A percentile compares a stretch with the other conserved stretches of the same genome.
Evolutionary conservation across 2,888 invertebrate genomes (phyloP).

Genomic region (Neuroscelio doddi): DNA sequence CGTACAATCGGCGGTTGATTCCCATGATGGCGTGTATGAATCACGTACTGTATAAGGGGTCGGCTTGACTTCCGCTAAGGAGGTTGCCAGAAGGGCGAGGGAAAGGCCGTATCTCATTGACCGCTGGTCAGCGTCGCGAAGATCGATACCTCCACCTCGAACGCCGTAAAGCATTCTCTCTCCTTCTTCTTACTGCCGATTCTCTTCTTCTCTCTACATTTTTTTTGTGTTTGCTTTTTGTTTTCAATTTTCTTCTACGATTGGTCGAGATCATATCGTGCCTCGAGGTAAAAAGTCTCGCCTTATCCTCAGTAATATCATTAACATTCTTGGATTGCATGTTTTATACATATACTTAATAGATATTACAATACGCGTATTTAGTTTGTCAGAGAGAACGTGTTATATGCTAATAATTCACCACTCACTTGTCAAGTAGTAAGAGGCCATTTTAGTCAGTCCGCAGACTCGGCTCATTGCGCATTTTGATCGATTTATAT

Average conservation of each 20-base stretch:
- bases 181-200: background rate
- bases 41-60: slow-evolving; percentile 55
- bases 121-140: slow-evolving; percentile 65
- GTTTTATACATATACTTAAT: slow-evolving; percentile 40
- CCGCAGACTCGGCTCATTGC: slow-evolving; percentile 27
- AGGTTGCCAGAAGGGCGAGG: slow-evolving; percentile 57
- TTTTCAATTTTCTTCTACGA: slow-evolving; percentile 41
- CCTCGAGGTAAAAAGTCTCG: slow-evolving; percentile 19
- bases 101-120: slow-evolving; percentile 71
- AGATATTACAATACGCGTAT: slow-evolving; percentile 43
- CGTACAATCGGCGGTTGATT: slow-evolving; percentile 25
- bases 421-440: slow-evolving; percentile 38
- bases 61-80: slow-evolving; percentile 59
- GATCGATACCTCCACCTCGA: slow-evolving; percentile 42
- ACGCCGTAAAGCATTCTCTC: slow-evolving; percentile 20
- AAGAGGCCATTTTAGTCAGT: slow-evolving; percentile 41
- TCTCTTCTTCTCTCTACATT: too few species aligned
- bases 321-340: slow-evolving; percentile 32
- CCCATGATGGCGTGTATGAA: slow-evolving; percentile 55
- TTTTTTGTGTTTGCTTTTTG: slow-evolving; percentile 22
- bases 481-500: slow-evolving; percentile 43
- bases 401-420: slow-evolving; percentile 40
- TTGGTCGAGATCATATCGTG: too few species aligned
- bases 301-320: slow-evolving; percentile 12
- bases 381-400: slow-evolving; percentile 28